Base-by-base conservation (phyloP, 2,797 vertebrate genomes). In the Bradypodion pumilum region DNA sequence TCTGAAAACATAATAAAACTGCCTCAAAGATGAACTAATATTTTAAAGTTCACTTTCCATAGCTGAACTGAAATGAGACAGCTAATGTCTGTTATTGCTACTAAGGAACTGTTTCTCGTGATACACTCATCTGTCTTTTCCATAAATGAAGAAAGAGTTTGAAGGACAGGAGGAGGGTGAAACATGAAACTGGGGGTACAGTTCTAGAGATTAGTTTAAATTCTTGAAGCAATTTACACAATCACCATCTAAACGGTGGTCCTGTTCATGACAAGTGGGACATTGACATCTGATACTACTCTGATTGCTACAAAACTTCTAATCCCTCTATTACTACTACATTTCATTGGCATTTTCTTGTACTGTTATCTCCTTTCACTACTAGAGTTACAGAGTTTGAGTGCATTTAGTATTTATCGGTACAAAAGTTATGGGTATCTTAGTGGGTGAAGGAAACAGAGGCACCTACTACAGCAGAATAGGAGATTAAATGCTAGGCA, bases 1-100 rank as follows among this genome's bases (percentile, higher is more conserved):
- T 3, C 9, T 77, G 70, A 83, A 63, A 27, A 89, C 68, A 72
- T 62, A 78, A 84, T 81, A 75, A 89, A 90, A 63, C 0, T 77
- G 32, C 46, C 68, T 60, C 13, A 23, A 84, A 78, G 65, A 81
- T 76, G 29, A 90, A 63, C 42, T 82, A 78, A 32, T 81, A 1
- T 83, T 85, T 85, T 74, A 69, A 86, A 56, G 49, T 3, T 81
- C 63, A 59, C 83, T 2, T 5, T 82, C 49, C 29, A 29, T 15
- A 77, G 10, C 4, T 59, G 81, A 83, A 5, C 3, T 73, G n/a
- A 23, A 40, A 27, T 52, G 72, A 86, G 70, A 87, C 27, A 27
- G 8, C 32, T 81, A 80, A 42, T 44, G 80, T 1, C 44, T 77
- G 10, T 4, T 42, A 80, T 79, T 75, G 74, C 80, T 16, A 75